Evolutionary conservation across 2,888 invertebrate genomes (phyloP).

Genomic region (Patella caerulea): DNA sequence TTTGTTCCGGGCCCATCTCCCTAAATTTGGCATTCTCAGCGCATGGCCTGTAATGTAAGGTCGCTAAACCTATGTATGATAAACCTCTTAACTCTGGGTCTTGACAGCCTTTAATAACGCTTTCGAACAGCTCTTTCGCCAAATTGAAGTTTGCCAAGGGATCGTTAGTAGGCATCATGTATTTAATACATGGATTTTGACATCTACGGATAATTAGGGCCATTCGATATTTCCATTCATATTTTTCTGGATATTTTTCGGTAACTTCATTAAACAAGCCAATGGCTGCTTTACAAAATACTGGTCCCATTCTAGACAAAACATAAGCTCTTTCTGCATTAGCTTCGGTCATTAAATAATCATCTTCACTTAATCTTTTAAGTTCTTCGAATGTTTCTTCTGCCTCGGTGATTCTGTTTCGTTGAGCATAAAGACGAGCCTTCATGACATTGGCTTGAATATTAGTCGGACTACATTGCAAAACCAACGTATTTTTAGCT

Average conservation of each 20-base stretch:
- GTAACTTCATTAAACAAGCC: neutral
- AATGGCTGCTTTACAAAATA: neutral
- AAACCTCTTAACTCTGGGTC: neutral
- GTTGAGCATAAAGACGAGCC: neutral
- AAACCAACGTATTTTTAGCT: neutral
- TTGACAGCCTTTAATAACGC: neutral
- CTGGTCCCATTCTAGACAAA: neutral
- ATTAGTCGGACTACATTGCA: neutral
- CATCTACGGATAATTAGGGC: neutral
- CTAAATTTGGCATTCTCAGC: neutral
- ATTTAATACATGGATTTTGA: neutral
- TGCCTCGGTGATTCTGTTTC: neutral
- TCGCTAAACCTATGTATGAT: neutral
- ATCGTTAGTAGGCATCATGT: neutral
- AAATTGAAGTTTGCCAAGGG: neutral
- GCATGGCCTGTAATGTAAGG: neutral
- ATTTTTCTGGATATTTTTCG: neutral
- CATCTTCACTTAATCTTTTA: neutral
- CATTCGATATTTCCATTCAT: constrained; percentile 7
- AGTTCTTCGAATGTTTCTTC: neutral
- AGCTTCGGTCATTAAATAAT: neutral
- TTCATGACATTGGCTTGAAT: neutral
- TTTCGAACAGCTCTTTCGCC: neutral
- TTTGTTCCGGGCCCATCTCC: neutral
- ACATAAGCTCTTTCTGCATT: neutral